Evolutionary conservation across 2,888 invertebrate species (phyloP).

Genomic region (Carcina quercana): DNA sequence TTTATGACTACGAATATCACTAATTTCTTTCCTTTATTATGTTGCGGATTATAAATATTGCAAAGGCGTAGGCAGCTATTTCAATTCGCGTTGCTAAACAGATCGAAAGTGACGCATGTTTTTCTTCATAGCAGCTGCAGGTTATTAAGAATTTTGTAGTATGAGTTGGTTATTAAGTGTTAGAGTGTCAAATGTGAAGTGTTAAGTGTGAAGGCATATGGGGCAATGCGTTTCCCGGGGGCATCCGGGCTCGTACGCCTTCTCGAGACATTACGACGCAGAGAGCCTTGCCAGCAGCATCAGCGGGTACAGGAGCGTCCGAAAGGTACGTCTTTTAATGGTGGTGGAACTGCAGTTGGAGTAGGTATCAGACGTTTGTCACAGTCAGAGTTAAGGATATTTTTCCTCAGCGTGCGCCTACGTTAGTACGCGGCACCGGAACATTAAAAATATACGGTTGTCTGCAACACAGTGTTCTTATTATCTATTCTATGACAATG

Average conservation of each 20-base stretch:
- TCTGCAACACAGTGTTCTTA: too few relatives aligned
- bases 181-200: conserved; percentile 18
- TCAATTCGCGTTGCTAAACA: conserved; percentile 8
- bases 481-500: too few relatives aligned
- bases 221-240: conserved; percentile 86
- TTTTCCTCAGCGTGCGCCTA: too few relatives aligned
- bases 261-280: conserved; percentile 62
- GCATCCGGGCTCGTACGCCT: conserved; percentile 63
- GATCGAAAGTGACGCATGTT: not conserved
- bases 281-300: conserved; percentile 60
- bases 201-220: conserved; percentile 64
- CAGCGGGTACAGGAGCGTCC: conserved; percentile 34
- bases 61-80: conserved; percentile 8
- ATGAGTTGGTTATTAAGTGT: not conserved
- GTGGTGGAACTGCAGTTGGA: not conserved
- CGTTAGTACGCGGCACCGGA: too few relatives aligned
- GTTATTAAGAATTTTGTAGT: not conserved
- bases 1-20: too few relatives aligned
- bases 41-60: conserved; percentile 6
- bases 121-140: not conserved
- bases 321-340: conserved; percentile 38
- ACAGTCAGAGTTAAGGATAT: too few relatives aligned
- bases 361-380: not conserved
- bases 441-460: too few relatives aligned
- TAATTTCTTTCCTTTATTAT: conserved; percentile 4